Percentiles rank a stretch among this genome's conserved stretches.
phyloP scores from a whole-genome alignment of 2,888 invertebrate species.

The Dysmachus trigonus region DNA sequence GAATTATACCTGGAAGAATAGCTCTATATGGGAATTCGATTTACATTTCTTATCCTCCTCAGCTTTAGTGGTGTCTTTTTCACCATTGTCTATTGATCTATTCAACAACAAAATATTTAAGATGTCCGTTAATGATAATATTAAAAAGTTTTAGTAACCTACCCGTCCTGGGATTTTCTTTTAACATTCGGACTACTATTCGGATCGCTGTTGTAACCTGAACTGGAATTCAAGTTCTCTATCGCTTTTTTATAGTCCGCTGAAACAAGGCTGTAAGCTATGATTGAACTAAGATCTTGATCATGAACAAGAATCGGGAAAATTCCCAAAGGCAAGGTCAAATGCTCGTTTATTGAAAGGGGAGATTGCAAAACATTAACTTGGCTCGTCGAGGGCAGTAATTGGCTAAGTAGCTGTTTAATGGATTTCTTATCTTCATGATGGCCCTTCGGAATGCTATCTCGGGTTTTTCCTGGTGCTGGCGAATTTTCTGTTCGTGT shows the following conservation, averaged over 20 bases:
- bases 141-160: neutral
- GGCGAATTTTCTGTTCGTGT: neutral
- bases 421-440: slow-evolving; percentile 69
- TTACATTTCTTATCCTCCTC: slow-evolving; percentile 55
- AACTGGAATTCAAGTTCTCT: slow-evolving; percentile 62
- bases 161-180: slow-evolving; percentile 60
- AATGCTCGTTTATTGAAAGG: slow-evolving; percentile 75
- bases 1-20: slow-evolving; percentile 65
- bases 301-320: slow-evolving; percentile 81
- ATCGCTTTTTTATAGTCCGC: slow-evolving; percentile 74
- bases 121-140: neutral
- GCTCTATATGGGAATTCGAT: slow-evolving; percentile 65
- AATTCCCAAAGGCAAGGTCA: slow-evolving; percentile 70
- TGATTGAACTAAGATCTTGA: slow-evolving; percentile 83
- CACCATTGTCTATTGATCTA: slow-evolving; percentile 32
- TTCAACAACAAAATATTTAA: neutral
- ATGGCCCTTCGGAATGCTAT: slow-evolving; percentile 47
- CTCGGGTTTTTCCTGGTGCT: neutral
- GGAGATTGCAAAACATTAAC: slow-evolving; percentile 68
- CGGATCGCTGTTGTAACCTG: slow-evolving; percentile 43
- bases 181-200: slow-evolving; percentile 59
- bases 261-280: slow-evolving; percentile 82
- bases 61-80: slow-evolving; percentile 30
- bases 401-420: slow-evolving; percentile 74
- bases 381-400: slow-evolving; percentile 69